Evolutionary conservation across 53 echinoderm and acorn worm genomes (phyloP).

Genomic region (Henricia sp.): DNA sequence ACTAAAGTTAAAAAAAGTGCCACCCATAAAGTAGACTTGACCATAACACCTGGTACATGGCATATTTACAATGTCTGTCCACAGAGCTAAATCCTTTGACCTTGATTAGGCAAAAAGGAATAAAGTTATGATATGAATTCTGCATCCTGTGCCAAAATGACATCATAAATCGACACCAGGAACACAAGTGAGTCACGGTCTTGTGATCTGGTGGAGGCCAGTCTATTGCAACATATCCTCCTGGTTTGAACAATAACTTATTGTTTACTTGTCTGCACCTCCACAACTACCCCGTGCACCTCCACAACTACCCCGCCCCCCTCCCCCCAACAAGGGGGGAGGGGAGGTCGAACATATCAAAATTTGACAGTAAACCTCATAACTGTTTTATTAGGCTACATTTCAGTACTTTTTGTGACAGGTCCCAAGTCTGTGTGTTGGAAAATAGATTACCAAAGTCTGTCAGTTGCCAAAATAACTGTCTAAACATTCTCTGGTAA

Average conservation of each 20-base stretch:
- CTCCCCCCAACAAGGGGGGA: too few species aligned
- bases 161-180: background rate
- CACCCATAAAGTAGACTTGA: background rate
- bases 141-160: background rate
- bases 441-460: too few species aligned
- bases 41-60: background rate
- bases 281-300: too few species aligned
- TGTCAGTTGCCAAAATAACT: too few species aligned
- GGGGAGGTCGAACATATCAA: too few species aligned
- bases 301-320: too few species aligned
- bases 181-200: constrained; percentile 26
- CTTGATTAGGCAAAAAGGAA: background rate
- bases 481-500: too few species aligned
- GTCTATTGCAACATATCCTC: constrained; percentile 46
- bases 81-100: background rate
- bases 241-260: constrained; percentile 11
- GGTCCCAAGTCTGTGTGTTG: too few species aligned
- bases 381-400: too few species aligned
- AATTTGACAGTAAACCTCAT: too few species aligned
- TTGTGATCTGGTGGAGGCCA: background rate
- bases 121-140: constrained; percentile 38
- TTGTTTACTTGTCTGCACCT: constrained; percentile 43
- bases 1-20: too few species aligned
- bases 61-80: background rate
- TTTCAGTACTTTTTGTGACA: too few species aligned